Percentiles rank a stretch among this genome's conserved stretches.
Conservation (phyloP, 2,113 vertebrate genomes). For the Cervus canadensis region DNA sequence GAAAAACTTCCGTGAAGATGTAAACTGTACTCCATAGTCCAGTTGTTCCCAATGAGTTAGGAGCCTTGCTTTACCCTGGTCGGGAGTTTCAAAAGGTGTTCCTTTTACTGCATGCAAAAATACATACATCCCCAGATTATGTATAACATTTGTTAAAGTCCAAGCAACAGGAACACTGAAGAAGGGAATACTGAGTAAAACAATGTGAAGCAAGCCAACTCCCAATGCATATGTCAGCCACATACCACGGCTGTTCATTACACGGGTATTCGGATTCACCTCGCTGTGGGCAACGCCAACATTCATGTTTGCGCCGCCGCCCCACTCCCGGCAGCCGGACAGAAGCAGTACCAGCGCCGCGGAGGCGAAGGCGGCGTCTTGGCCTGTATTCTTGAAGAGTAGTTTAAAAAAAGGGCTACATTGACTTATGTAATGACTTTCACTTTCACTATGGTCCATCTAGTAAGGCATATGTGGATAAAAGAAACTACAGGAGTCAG, state of each 20-base stretch:
- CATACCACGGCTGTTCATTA: constrained; percentile 98
- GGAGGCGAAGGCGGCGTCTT: too few species aligned
- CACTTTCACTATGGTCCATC: not conserved
- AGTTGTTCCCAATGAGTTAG: constrained; percentile 99
- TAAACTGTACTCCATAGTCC: constrained; percentile 98
- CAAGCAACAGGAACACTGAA: too few species aligned
- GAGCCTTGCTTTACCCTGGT: constrained; percentile 96
- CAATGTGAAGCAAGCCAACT: constrained; percentile 96
- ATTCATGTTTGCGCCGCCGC: constrained; percentile 87
- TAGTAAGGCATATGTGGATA: not conserved
- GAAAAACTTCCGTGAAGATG: constrained; percentile 98
- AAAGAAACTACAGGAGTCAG: not conserved
- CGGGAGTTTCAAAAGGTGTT: constrained; percentile 97
- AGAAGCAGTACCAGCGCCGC: not conserved
- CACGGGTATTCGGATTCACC: constrained; percentile 97
- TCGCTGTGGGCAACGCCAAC: constrained; percentile 99
- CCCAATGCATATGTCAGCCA: constrained; percentile 96
- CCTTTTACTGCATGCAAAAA: constrained; percentile 99
- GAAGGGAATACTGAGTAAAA: constrained; percentile 93
- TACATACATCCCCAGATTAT: constrained; percentile 92
- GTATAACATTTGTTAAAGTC: too few species aligned
- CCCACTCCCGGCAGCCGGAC: not conserved
- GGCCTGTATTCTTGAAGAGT: not conserved
- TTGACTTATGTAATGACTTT: not conserved
- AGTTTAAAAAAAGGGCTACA: not conserved